Percentiles rank a stretch among this genome's conserved stretches.
phyloP scores from a whole-genome alignment of 2,113 vertebrate genomes.

The Corydoras maculifer region DNA sequence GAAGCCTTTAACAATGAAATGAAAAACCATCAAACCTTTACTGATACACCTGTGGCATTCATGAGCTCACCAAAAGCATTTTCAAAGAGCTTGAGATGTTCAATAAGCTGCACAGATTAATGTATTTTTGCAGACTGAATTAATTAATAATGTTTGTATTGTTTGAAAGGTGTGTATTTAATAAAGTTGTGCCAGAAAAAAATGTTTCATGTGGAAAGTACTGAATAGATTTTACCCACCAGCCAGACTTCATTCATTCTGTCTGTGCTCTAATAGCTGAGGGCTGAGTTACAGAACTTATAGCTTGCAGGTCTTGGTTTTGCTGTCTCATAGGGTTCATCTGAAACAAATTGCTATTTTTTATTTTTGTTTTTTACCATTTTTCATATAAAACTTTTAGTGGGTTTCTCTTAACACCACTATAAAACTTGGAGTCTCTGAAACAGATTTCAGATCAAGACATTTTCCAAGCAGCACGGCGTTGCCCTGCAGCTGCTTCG shows the following conservation, averaged over 20 bases:
- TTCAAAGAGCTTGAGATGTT: no score
- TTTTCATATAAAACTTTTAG: not conserved
- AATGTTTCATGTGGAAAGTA: conserved; percentile 22
- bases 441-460: not conserved
- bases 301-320: not conserved
- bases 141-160: no score
- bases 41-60: no score
- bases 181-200: not conserved
- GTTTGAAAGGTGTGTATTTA: not conserved
- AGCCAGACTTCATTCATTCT: not conserved
- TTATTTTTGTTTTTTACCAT: not conserved
- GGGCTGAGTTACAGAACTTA: not conserved
- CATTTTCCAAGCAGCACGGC: not conserved
- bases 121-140: no score
- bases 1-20: no score
- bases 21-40: no score
- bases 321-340: not conserved
- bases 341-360: not conserved
- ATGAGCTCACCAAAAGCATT: no score
- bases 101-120: no score
- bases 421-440: not conserved
- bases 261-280: not conserved
- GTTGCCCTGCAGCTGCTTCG: not conserved
- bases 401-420: not conserved
- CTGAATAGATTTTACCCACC: not conserved